Base-by-base conservation (phyloP, 2,113 vertebrate genomes). In the Numida meleagris region DNA sequence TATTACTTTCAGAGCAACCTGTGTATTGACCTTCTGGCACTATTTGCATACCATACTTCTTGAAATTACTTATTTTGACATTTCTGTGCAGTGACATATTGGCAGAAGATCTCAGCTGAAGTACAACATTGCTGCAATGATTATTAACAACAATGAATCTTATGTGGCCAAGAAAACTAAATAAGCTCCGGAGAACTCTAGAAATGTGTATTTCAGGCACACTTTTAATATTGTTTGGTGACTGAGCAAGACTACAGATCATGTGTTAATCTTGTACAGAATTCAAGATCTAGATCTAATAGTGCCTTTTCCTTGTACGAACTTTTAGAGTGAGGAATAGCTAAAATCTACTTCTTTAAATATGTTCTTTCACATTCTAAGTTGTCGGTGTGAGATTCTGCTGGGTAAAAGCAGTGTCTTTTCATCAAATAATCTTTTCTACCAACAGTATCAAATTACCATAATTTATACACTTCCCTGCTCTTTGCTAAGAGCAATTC, bases 71-170 rank as follows among this genome's bases (percentile, higher is more conserved):
- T 79, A 15, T 34, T 83, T 89, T 50, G 50, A 82, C 8, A 66
- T 62, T 90, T 25, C 45, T 84, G 29, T 87, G 66, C 45, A 58
- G 86, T 78, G 90, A 16, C 10, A 53, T 14, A 5, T 94, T 92
- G 71, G 66, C 75, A 88, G 82, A 94, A 93, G 68, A 77, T 96
- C 73, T 93, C 77, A 71, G 42, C 72, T 76, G 86, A 97, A 90
- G 88, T 96, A 95, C 95, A 87, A 90, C 86, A 83, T 90, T 96
- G 91, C 72, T 93, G 86, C 51, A 45, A 77, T 77, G 58, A 90
- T 96, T 96, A 96, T 95, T 96, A 91, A 86, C 68, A 96, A n/a
- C 40, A 79, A 80, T 89, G 29, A 92, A 91, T 92, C 59, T 70
- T 1, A 0, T 3, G 5, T 57, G 58, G 78, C 70, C 84, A 86